Conservation (phyloP, 92 coral and sea anemone genomes). For the Montipora capitata region DNA sequence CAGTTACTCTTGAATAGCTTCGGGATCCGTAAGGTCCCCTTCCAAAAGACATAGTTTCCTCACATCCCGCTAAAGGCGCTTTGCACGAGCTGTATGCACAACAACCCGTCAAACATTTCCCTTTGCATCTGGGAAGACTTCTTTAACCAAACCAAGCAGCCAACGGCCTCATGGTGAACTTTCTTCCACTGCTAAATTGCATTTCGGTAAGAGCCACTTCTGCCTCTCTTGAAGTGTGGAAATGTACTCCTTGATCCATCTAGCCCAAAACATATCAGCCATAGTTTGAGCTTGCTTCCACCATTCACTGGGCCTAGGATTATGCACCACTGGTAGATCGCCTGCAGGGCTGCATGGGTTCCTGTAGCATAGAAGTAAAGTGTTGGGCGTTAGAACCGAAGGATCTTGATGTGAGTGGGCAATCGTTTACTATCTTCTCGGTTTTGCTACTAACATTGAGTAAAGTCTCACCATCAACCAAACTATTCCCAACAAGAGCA, state of each 20-base stretch:
- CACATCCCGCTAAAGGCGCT: conserved; percentile 21
- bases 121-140: not conserved
- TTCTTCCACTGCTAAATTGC: too few species aligned
- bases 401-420: not conserved
- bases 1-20: too few species aligned
- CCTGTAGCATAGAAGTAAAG: conserved; percentile 33
- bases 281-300: too few species aligned
- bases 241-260: conserved; percentile 23
- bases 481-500: conserved; percentile 23
- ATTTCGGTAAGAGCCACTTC: not conserved
- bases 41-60: not conserved
- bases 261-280: too few species aligned
- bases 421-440: too few species aligned
- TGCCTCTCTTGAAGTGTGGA: conserved; percentile 14
- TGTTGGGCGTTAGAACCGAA: conserved; percentile 42
- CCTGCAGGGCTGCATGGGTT: conserved; percentile 38
- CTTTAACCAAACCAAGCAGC: too few species aligned
- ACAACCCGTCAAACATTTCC: conserved; percentile 31
- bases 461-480: conserved; percentile 58
- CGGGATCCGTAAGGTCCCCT: too few species aligned
- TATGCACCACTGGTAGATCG: not conserved
- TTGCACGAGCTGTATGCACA: conserved; percentile 20
- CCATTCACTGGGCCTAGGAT: not conserved
- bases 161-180: too few species aligned
- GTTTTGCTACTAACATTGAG: not conserved